These are phyloP conservation scores for Rhincodon typus DNA, from an alignment of 2,797 vertebrate genomes.

Conservation along the genomic window DNA sequence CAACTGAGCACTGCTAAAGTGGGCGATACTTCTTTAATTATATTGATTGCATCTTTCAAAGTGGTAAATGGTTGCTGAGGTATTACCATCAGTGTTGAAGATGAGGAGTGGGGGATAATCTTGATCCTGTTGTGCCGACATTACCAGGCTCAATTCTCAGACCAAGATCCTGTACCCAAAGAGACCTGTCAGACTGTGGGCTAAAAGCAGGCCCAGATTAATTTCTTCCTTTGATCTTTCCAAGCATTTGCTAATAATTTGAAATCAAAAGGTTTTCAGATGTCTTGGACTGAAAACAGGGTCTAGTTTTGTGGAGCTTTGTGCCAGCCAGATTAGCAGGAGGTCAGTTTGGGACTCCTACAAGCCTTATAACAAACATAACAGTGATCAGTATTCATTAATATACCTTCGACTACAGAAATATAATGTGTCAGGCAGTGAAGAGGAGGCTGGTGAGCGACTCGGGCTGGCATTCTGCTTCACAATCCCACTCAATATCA, in stretches of 20 bases:
- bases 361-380: not conserved
- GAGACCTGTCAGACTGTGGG: not conserved
- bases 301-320: not conserved
- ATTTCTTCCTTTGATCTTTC: not conserved
- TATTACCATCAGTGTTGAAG: not conserved
- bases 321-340: not conserved
- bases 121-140: not conserved
- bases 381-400: not conserved
- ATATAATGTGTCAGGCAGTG: not conserved
- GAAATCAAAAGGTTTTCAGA: not conserved
- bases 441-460: not conserved
- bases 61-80: not conserved
- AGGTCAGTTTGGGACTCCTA: not conserved
- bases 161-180: not conserved
- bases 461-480: not conserved
- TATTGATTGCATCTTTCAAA: not conserved
- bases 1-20: not conserved
- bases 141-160: not conserved
- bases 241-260: not conserved
- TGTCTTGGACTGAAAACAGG: not conserved
- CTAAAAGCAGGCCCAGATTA: not conserved
- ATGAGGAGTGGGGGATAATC: not conserved
- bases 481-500: not conserved
- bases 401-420: not conserved
- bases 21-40: not conserved